Evolutionary conservation across 2,888 invertebrate species (phyloP).

Genomic region (Andrena praecox): DNA sequence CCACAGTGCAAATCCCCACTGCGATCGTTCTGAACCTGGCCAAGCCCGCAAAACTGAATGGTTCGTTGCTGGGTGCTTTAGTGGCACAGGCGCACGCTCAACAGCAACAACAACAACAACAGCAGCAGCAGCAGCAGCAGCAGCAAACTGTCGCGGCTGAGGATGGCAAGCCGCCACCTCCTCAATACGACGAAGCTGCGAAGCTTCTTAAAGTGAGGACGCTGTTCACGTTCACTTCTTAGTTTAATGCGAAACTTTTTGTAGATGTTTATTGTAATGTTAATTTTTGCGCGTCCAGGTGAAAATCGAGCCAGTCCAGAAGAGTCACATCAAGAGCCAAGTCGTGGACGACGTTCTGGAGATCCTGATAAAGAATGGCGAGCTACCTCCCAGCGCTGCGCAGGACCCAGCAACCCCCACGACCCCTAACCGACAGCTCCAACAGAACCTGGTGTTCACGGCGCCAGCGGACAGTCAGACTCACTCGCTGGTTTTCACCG

Average conservation of each 20-base stretch:
- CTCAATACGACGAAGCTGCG: constrained; percentile 91
- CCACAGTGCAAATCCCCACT: constrained; percentile 82
- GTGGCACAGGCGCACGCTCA: constrained; percentile 82
- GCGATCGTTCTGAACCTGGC: constrained; percentile 83
- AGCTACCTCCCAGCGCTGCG: constrained; percentile 95
- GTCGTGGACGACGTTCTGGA: constrained; percentile 97
- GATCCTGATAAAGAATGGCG: constrained; percentile 96
- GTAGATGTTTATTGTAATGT: background rate
- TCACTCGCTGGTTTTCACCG: constrained; percentile 79
- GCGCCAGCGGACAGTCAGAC: constrained; percentile 81
- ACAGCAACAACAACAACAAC: constrained; percentile 74
- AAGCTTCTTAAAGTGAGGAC: constrained; percentile 86
- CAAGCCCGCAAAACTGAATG: constrained; percentile 82
- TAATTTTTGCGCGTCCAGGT: constrained; percentile 70
- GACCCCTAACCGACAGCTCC: constrained; percentile 84
- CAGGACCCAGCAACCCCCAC: constrained; percentile 89
- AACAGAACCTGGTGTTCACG: constrained; percentile 82
- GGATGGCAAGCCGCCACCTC: constrained; percentile 86
- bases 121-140: constrained; percentile 32
- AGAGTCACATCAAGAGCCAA: constrained; percentile 88
- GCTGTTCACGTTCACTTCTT: background rate
- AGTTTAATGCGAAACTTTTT: too few relatives aligned
- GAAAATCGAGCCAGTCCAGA: constrained; percentile 84
- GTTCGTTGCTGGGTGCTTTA: constrained; percentile 81
- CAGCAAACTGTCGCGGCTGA: constrained; percentile 78